phyloP scores from a whole-genome alignment of 1,140 invertebrate species.

The Saccostrea echinata region DNA sequence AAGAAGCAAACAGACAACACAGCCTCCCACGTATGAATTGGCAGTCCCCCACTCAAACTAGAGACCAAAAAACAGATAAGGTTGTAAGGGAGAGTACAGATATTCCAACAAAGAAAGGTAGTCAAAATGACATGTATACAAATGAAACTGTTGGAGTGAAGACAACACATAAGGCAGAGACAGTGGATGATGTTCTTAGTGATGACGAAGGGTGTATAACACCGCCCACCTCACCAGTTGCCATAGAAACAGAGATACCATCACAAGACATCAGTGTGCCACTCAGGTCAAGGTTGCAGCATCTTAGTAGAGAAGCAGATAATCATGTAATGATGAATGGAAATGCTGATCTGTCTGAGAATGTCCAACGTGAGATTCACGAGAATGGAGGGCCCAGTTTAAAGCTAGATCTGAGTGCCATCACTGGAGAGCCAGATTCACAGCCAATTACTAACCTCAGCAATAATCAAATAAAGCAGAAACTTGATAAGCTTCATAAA shows the following conservation, averaged over 20 bases:
- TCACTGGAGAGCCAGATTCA: neutral
- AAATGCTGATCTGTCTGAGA: neutral
- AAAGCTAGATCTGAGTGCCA: constrained; percentile 43
- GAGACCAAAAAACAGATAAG: neutral
- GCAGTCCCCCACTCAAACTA: neutral
- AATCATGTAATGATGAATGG: neutral
- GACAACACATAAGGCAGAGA: constrained; percentile 4
- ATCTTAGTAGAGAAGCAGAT: neutral
- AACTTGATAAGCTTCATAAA: constrained; percentile 72
- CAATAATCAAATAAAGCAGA: constrained; percentile 59
- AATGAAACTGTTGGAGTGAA: neutral
- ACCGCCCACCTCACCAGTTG: constrained; percentile 47
- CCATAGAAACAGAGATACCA: constrained; percentile 37
- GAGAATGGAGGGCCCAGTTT: constrained; percentile 65
- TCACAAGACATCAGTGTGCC: neutral
- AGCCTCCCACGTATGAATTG: neutral
- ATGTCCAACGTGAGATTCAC: constrained; percentile 54
- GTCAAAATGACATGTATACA: neutral
- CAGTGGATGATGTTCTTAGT: constrained; percentile 54
- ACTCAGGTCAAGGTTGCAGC: constrained; percentile 21
- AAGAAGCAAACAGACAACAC: constrained; percentile 2
- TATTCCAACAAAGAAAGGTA: neutral
- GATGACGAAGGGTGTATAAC: constrained; percentile 44
- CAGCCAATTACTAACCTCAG: constrained; percentile 22
- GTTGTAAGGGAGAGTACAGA: neutral